Conservation (phyloP, 2,113 vertebrate species). For the Hassar affinis region DNA sequence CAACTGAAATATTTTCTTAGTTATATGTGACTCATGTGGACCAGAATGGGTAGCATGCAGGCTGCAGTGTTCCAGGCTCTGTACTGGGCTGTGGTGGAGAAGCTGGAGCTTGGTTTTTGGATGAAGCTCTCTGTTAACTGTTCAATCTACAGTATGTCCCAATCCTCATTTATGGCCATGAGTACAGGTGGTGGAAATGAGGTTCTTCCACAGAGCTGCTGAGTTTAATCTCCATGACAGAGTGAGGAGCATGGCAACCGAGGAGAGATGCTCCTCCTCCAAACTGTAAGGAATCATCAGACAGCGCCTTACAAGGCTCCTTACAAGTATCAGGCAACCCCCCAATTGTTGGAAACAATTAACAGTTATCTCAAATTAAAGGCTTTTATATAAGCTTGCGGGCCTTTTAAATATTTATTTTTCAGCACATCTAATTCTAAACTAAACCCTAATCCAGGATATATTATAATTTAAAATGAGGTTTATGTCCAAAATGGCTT, state of each 20-base stretch:
- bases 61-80: background rate
- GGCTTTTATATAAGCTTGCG: too few species aligned
- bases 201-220: background rate
- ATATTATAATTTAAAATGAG: too few species aligned
- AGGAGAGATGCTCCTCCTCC: background rate
- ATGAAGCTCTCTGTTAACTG: background rate
- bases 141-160: background rate
- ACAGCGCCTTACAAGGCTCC: background rate
- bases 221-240: background rate
- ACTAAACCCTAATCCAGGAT: too few species aligned
- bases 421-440: too few species aligned
- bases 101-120: background rate
- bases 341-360: too few species aligned
- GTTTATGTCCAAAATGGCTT: too few species aligned
- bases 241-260: background rate
- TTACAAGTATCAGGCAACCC: background rate
- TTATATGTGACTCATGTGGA: background rate
- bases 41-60: background rate
- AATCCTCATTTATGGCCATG: background rate
- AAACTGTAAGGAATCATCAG: background rate
- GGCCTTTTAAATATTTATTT: too few species aligned
- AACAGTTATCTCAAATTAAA: too few species aligned
- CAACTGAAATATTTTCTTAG: background rate
- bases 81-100: background rate
- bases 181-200: background rate